Conservation (phyloP, 2,113 vertebrate species). For the Dipodomys stephensi region DNA sequence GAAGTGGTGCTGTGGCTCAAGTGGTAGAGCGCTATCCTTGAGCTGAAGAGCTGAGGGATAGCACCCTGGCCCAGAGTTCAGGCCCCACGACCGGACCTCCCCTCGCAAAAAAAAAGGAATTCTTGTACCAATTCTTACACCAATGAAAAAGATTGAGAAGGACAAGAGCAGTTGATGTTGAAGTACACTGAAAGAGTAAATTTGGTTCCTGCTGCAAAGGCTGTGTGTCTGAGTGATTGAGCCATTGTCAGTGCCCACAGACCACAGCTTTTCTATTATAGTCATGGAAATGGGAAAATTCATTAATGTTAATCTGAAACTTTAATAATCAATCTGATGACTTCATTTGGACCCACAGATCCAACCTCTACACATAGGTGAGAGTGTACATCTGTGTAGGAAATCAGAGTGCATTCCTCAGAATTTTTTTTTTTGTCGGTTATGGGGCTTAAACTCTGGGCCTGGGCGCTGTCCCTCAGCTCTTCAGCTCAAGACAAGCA, state of each 20-base stretch:
- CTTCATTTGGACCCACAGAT: not conserved
- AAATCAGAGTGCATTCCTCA: not conserved
- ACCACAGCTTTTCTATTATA: not conserved
- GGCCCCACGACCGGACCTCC: too few relatives aligned
- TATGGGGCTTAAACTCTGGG: too few relatives aligned
- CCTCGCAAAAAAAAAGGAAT: too few relatives aligned
- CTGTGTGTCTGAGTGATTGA: not conserved
- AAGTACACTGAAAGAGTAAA: not conserved
- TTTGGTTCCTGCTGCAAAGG: not conserved
- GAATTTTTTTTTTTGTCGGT: not conserved
- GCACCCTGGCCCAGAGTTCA: too few relatives aligned
- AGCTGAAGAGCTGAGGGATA: too few relatives aligned
- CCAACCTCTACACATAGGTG: not conserved
- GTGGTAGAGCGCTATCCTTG: too few relatives aligned
- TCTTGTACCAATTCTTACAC: not conserved
- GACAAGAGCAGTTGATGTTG: not conserved
- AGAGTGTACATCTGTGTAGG: not conserved
- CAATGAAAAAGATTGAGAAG: not conserved
- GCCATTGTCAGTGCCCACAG: not conserved
- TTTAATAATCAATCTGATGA: not conserved
- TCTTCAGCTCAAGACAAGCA: too few relatives aligned
- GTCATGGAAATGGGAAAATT: not conserved
- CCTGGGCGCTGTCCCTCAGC: too few relatives aligned
- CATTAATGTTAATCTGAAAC: not conserved
- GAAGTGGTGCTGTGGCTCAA: too few relatives aligned